phyloP scores from a whole-genome alignment of 2,888 invertebrate genomes.

The Ichneumoninae sp. region DNA sequence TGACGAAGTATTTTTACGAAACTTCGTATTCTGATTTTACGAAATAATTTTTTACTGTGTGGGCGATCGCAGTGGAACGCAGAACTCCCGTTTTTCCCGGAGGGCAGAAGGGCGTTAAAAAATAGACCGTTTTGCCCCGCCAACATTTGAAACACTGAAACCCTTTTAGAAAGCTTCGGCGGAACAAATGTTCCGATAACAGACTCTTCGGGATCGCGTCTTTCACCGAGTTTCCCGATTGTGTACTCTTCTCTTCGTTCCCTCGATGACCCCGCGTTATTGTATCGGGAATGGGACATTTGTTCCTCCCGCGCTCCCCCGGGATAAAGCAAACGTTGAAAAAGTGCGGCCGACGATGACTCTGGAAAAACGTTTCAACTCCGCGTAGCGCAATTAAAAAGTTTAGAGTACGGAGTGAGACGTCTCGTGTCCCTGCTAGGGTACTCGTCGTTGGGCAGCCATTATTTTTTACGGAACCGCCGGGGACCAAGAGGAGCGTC shows the following conservation, averaged over 20 bases:
- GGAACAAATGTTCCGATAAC: not conserved
- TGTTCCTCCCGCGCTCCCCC: not conserved
- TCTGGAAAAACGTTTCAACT: constrained; percentile 32
- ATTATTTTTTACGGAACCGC: constrained; percentile 56
- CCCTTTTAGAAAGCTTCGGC: not conserved
- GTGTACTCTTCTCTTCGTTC: not conserved
- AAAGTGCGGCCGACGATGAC: constrained; percentile 16
- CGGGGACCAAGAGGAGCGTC: constrained; percentile 30
- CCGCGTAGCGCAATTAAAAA: constrained; percentile 57
- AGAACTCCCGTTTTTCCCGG: too few relatives aligned
- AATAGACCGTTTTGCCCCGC: too few relatives aligned
- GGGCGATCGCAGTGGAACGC: too few relatives aligned
- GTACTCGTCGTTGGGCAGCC: constrained; percentile 19
- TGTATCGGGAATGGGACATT: constrained; percentile 14
- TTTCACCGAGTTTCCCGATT: not conserved
- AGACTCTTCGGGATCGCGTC: not conserved
- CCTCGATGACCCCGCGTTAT: constrained; percentile 28
- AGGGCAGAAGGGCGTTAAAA: too few relatives aligned
- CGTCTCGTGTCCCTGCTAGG: constrained; percentile 19
- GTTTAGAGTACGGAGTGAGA: constrained; percentile 25
- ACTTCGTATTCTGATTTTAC: too few relatives aligned
- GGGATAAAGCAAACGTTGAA: not conserved
- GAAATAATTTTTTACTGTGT: too few relatives aligned
- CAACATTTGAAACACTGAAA: not conserved
- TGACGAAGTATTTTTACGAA: too few relatives aligned